Percentiles rank a stretch among this genome's conserved stretches.
Conservation (phyloP, 2,113 vertebrate genomes). For the Cyphomyrus plagiostoma region DNA sequence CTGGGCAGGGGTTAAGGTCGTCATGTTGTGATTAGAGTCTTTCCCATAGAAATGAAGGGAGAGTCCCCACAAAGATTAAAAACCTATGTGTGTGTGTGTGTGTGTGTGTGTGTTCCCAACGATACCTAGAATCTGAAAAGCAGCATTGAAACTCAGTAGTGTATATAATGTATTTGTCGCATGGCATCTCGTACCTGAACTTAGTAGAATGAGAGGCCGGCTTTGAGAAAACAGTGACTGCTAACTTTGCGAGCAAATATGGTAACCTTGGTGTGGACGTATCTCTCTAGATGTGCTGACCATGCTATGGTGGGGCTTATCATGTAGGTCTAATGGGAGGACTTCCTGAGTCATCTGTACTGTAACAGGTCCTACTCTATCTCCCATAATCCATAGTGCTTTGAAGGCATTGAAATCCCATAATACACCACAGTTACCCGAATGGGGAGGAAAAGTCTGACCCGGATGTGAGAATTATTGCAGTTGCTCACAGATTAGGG, state of each 20-base stretch:
- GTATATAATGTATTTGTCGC: background rate
- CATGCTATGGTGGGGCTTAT: background rate
- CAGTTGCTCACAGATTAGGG: background rate
- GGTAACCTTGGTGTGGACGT: background rate
- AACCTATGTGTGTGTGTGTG: background rate
- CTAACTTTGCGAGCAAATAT: background rate
- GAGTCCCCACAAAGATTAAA: no score
- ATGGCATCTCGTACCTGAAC: background rate
- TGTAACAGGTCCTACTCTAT: background rate
- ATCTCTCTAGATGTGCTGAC: background rate
- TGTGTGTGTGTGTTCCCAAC: background rate
- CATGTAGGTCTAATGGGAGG: background rate
- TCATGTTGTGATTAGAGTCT: no score
- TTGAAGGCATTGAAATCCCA: background rate
- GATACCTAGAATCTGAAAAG: background rate
- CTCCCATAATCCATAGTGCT: background rate
- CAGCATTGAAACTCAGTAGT: background rate
- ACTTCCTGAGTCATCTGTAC: background rate
- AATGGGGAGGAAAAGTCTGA: background rate
- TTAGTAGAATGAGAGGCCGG: background rate
- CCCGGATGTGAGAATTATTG: background rate
- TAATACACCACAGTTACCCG: background rate
- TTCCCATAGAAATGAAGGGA: no score
- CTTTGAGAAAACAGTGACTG: background rate
- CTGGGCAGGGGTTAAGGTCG: no score